Base-by-base conservation (phyloP, 2,113 vertebrate species). In the Solea solea region DNA sequence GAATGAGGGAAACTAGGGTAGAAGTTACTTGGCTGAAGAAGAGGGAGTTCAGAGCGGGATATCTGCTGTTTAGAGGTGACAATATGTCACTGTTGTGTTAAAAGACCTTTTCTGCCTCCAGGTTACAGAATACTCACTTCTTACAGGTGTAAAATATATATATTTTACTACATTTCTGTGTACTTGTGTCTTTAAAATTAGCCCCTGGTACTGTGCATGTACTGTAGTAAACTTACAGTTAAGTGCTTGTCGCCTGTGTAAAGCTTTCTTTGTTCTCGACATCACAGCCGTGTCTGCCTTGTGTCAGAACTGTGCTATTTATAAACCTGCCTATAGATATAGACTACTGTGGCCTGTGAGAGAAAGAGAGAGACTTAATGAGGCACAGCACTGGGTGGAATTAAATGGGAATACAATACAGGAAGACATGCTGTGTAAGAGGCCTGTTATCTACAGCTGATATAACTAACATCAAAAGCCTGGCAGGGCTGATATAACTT, bases 361-460 rank as follows among this genome's bases (percentile, higher is more conserved):
- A 25, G 12, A 69, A 57, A 25, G 12, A 54, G 34, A 54, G 39
- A 72, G 48, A 25, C 3, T n/a, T 15, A 48, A 52, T 49, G 69
- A 64, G 49, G 34, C 6, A 9, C 54, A 57, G 28, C 34, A 34
- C 42, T 10, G 16, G n/a, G 5, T 52, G 27, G 4, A 63, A 62
- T 28, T 27, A 7, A 62, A 55, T 62, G 59, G 27, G 4, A 63
- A 62, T 28, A 40, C 9, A 62, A 55, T 62, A 63, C 41, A 25
- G 14, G 44, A 54, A 27, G 41, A 69, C 69, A 64, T 41, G 8
- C 62, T 54, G 52, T 49, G 55, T 60, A 50, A 49, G 64, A 60
- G 44, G 41, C 9, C 27, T 53, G 59, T 49, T 74, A 60, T 74
- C 76, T 77, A 11, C 15, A 66, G 52, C 64, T 81, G 69, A 87